Evolutionary conservation across 2,797 vertebrate genomes (phyloP), one percentile per base, ranked within the genome.

Genomic region (Poeciliopsis gracilis): DNA sequence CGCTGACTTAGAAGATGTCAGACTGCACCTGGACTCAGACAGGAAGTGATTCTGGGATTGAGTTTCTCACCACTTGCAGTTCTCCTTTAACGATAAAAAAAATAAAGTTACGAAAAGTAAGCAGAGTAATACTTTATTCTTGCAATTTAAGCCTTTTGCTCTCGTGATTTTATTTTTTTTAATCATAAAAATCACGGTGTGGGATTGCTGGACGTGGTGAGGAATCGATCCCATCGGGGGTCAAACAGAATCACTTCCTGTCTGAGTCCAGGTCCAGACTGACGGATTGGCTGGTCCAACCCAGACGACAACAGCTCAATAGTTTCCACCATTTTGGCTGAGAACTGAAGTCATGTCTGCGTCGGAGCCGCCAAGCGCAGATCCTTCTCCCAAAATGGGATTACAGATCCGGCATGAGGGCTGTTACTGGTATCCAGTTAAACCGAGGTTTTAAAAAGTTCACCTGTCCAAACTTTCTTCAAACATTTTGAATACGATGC

Each of bases 161-260:
- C 4, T 46, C 46, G 15, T 49, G 16, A 49, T 49, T 49, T 1
- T 2, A 49, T 49, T 20, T 49, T 49, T 49, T 49, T 49, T 49
- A 7, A 20, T 8, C 18, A 49, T 49, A 49, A 49, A 49, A 7
- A 7, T 49, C 6, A 7, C 7, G 6, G 18, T 20, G 18, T 49
- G 66, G 57, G n/a, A 49, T 51, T 61, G 66, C 20, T 78, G 59
- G 75, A 25, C 75, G 71, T 51, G 10, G 77, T 38, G 72, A 77
- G 46, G 84, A 91, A 90, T 92, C 80, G 83, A 85, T 89, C 67
- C 10, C 57, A 88, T 36, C 75, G 78, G 76, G 76, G 71, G 47
- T 45, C 25, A 83, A 80, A 88, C 86, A 83, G 71, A 89, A 82
- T 77, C 78, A 76, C 82, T 90, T 91, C 83, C 89, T 90, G 86